A percentile compares a stretch with the other conserved stretches of the same genome.
These are phyloP conservation scores for Channa striata DNA, from an alignment of 2,797 vertebrate species.

Conservation along the genomic window DNA sequence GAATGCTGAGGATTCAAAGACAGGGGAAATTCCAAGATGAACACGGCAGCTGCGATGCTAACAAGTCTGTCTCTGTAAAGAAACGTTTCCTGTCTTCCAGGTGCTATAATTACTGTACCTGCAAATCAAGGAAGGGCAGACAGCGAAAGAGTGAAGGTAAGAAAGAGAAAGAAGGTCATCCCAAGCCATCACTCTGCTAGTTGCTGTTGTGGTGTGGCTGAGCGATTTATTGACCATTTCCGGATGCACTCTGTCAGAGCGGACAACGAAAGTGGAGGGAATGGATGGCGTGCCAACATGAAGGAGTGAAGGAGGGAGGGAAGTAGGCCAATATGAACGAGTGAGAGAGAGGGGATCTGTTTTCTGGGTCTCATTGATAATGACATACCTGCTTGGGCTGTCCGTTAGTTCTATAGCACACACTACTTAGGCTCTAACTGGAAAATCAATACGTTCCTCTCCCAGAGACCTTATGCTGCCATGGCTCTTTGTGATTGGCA, in stretches of 20 bases:
- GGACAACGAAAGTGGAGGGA: slow-evolving; percentile 65
- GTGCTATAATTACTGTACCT: slow-evolving; percentile 65
- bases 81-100: slow-evolving; percentile 60
- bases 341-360: slow-evolving; percentile 85
- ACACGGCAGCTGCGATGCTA: slow-evolving; percentile 33
- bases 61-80: slow-evolving; percentile 44
- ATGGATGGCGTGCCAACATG: slow-evolving; percentile 42
- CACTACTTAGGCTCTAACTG: slow-evolving; percentile 98
- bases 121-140: slow-evolving; percentile 10
- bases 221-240: slow-evolving; percentile 93
- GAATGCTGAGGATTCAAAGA: slow-evolving; percentile 21
- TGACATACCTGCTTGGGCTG: slow-evolving; percentile 97
- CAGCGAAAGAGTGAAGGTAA: slow-evolving; percentile 26
- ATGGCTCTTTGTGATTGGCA: slow-evolving; percentile 93
- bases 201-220: slow-evolving; percentile 87
- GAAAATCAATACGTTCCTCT: slow-evolving; percentile 98
- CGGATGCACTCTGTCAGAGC: slow-evolving; percentile 89
- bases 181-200: slow-evolving; percentile 65
- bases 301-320: slow-evolving; percentile 54
- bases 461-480: slow-evolving; percentile 90
- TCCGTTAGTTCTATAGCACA: slow-evolving; percentile 96
- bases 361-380: slow-evolving; percentile 97
- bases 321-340: slow-evolving; percentile 89
- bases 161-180: slow-evolving; percentile 65
- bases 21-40: slow-evolving; percentile 9